Evolutionary conservation across 2,113 vertebrate genomes (phyloP), one percentile per base, ranked within the genome.

Genomic region (Osmerus mordax): DNA sequence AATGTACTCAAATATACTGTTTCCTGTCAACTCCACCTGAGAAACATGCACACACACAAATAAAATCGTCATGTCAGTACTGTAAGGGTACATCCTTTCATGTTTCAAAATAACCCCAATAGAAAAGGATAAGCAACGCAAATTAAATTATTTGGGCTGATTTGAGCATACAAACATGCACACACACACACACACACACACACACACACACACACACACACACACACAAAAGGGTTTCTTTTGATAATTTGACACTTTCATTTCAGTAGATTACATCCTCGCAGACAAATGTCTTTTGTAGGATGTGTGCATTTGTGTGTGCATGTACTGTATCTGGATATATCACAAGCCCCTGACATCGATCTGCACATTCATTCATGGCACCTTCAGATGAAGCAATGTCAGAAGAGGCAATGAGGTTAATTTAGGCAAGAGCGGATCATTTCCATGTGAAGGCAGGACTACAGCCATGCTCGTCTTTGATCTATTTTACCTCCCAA

Each of bases 1-100:
- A 81, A 98, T 97, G 79, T 98, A 98, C 67, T 98, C 96, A 52
- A 96, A 98, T 73, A 98, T 97, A 71, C 95, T 98, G 87, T 98
- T 98, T 36, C 96, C 96, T 2, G 96, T 98, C 18, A 98, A 91
- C 84, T 98, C 96, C 91, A 98, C 96, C 96, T 98, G 90, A 70
- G 62, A 60, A 16, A 47, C 29, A 78, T 12, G 79, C 25, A 51
- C 11, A 52, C 53, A 59, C 1, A 41, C 4, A 29, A 28, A 73
- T 16, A 18, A 13, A 64, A 3, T 29, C 4, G 15, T 13, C 8
- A 55, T 7, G n/a, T 9, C 4, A 61, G 28, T 15, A 32, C 14
- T 32, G 14, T 3, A 15, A 15, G 9, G 9, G 29, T 15, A 63
- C 14, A 32, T 25, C 41, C 41, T 47, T 9, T 47, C 41, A 47